Evolutionary conservation across 1,140 invertebrate species (phyloP), one percentile per base, ranked within the genome.

Genomic region (Drosophila cardini): DNA sequence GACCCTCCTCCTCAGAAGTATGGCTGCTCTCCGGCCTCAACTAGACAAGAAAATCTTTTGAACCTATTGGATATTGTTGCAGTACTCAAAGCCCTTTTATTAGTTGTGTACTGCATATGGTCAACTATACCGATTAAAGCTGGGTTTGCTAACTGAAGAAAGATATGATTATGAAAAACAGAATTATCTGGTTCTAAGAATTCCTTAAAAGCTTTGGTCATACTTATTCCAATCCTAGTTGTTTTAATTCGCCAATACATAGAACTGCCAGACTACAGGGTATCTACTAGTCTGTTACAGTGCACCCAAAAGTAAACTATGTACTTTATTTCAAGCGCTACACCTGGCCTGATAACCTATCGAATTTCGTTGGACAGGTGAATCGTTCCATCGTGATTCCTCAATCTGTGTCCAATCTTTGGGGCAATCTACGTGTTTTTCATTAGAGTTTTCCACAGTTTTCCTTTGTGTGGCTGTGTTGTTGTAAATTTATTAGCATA

Each of bases 401-500:
- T 68, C 63, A 72, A 72, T 72, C 69, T 67, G 53, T 26, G 46
- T 38, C 4, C 38, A 68, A 52, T 58, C 53, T 67, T 9, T 9
- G 64, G 9, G 26, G 0, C 32, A 21, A 50, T 57, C 55, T 62
- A 58, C 58, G 15, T 48, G 43, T 34, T 36, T 61, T 61, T 61
- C 45, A 48, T 61, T 61, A 67, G 8, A 55, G 16, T 55, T 55
- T 38, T 38, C 34, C 34, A 1, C 32, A 57, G 58, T 50, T 69
- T 45, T 42, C 36, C 38, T 9, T 32, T 50, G 18, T 45, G 36
- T 26, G 21, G 21, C 21, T 4, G 21, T 45, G 30, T 70, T 63
- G 30, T 38, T 73, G 71, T 61, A 69, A 87, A 86, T 86, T 87
- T 86, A 86, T 86, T 86, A 86, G 82, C 82, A 86, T 86, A 86